A percentile compares a stretch with the other conserved stretches of the same genome.
phyloP scores from a whole-genome alignment of 2,113 vertebrate species.

The Pipra filicauda region DNA sequence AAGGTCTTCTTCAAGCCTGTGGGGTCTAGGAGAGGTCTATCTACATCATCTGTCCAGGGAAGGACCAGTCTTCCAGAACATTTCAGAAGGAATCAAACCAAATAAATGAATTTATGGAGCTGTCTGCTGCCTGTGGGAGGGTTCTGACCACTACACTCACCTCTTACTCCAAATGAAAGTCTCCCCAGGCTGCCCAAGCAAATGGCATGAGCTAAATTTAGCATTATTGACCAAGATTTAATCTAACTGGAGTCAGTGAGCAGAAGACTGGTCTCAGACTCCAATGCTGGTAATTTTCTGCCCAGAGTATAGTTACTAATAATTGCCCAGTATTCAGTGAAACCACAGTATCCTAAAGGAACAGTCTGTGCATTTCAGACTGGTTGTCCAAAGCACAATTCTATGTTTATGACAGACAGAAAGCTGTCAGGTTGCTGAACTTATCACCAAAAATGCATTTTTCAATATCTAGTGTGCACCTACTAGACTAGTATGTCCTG shows the following conservation, averaged over 20 bases:
- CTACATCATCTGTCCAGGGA: neutral
- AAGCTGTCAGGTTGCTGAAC: constrained; percentile 3
- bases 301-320: neutral
- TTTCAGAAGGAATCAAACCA: neutral
- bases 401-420: neutral
- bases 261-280: neutral
- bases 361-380: neutral
- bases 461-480: neutral
- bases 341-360: neutral
- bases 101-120: neutral
- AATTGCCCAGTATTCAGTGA: neutral
- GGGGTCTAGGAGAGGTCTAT: neutral
- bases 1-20: neutral
- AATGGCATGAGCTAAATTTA: neutral
- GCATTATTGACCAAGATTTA: neutral
- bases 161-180: neutral
- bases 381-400: neutral
- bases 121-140: neutral
- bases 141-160: neutral
- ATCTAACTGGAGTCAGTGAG: neutral
- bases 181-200: neutral
- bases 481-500: neutral
- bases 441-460: constrained; percentile 16
- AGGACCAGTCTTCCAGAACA: neutral
- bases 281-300: neutral